Base-by-base conservation (phyloP, 2,113 vertebrate species). In the Zapornia atra region DNA sequence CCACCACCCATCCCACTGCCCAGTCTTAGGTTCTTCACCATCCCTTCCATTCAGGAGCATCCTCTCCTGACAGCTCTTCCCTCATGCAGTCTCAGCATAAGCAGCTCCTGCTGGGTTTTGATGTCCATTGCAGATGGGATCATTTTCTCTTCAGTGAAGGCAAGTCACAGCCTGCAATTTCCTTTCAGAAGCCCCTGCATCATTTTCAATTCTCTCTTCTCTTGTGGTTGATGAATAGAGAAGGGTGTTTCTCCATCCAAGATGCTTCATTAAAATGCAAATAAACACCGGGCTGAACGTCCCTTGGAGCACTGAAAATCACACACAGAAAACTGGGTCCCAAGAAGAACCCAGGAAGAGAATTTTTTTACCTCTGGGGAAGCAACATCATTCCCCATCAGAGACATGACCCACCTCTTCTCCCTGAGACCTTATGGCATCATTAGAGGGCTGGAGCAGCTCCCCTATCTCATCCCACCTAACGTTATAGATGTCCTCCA, bases 251-350 rank as follows among this genome's bases (percentile, higher is more conserved):
- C 91, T 95, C 89, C 70, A 64, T 78, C 91, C 88, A 86, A 89
- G 88, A 29, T 6, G 2, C 33, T 78, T 96, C 75, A 95, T 96
- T 95, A 96, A 95, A 84, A 95, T 97, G 96, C 94, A 96, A 96
- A 96, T 96, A 86, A 94, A 84, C 83, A 51, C 64, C 68, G 33
- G 71, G 22, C 60, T 95, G 83, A 78, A 86, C 61, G 94, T 91
- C 94, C 69, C 8, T 59, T 77, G 60, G 28, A 83, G 68, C 56
- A 48, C 36, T 22, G 56, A 70, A 78, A 88, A 88, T 81, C 87
- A 81, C 5, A 1, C 36, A 15, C 56, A 46, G 61, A 36, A 51
- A 66, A 75, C 78, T 26, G 3, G 25, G 15, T 50, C 60, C 12
- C 26, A n/a, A 17, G 48, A 79, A 70, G 56, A 61, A 28, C 26